Evolutionary conservation across 1,140 invertebrate genomes (phyloP).

Genomic region (Trachymyrmex cornetzi): DNA sequence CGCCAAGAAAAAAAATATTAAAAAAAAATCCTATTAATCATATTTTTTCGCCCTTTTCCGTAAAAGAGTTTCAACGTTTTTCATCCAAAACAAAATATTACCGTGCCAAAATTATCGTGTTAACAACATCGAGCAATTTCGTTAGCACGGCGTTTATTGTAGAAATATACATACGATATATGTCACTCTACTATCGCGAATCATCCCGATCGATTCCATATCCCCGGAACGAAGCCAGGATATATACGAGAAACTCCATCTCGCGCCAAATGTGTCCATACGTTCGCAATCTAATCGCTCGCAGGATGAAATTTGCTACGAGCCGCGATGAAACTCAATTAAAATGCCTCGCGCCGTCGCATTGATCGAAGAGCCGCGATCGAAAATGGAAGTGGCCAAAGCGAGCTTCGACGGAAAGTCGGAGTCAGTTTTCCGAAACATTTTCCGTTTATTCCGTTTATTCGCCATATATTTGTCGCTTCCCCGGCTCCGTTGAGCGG

Average conservation of each 20-base stretch:
- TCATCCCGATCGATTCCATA: not conserved
- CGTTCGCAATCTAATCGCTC: constrained; percentile 49
- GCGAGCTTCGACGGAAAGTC: not conserved
- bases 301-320: constrained; percentile 19
- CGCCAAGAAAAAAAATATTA: not conserved
- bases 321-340: constrained; percentile 47
- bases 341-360: constrained; percentile 12
- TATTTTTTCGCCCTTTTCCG: not conserved
- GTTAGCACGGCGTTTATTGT: not conserved
- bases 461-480: constrained; percentile 25
- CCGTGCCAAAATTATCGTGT: not conserved
- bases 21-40: not conserved
- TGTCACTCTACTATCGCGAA: not conserved
- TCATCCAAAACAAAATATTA: not conserved
- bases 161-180: not conserved
- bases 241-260: constrained; percentile 32
- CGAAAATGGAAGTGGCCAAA: not conserved
- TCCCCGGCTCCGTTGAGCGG: constrained; percentile 26
- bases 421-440: constrained; percentile 56
- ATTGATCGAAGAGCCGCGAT: constrained; percentile 27
- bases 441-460: constrained; percentile 54
- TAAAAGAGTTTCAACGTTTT: not conserved
- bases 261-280: not conserved
- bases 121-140: not conserved
- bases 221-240: not conserved